Evolutionary conservation across 2,797 vertebrate genomes (phyloP), one percentile per base, ranked within the genome.

Genomic region (Ataeniobius toweri): DNA sequence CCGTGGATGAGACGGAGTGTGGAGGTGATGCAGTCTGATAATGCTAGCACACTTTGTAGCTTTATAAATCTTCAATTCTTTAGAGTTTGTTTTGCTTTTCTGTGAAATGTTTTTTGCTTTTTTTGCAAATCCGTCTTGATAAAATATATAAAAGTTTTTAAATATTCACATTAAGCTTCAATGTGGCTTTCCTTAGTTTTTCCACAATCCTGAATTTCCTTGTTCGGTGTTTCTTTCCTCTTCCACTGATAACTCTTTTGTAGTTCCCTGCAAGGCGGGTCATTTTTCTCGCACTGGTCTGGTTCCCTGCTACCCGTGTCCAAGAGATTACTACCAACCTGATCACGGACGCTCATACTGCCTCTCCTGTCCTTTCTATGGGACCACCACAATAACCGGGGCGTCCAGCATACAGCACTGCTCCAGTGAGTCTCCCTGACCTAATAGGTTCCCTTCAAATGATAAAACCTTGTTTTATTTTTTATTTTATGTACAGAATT

Each of bases 271-370:
- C 89, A 93, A 95, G 5, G 92, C 96, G 2, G 98, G 98, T 50
- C 96, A 99, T 82, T 98, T 99, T 92, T 99, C 98, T 65, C 97
- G 98, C 9, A 97, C 97, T 13, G 98, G 98, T 51, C 93, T 99
- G 92, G 95, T 95, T 71, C 97, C 98, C 6, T 99, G 98, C 87
- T 97, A 98, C 89, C 96, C 97, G 0, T 99, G 98, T 88, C 98
- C 98, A 58, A 95, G 95, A 82, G 98, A 99, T 90, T 99, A 99
- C 92, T 99, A 99, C 91, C 98, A 99, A 1, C 98, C 98, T 3
- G 95, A 97, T 2, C 91, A 95, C 0, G 98, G 98, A 2, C 98
- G 97, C 85, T 99, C 98, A 50, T 99, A 97, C 93, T 99, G 98
- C 90, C 94, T 99, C 26, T 96, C 98, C 75, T 99, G 98, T 74